These are phyloP conservation scores for Clarias batrachus DNA, from an alignment of 2,113 vertebrate species.

Conservation along the genomic window DNA sequence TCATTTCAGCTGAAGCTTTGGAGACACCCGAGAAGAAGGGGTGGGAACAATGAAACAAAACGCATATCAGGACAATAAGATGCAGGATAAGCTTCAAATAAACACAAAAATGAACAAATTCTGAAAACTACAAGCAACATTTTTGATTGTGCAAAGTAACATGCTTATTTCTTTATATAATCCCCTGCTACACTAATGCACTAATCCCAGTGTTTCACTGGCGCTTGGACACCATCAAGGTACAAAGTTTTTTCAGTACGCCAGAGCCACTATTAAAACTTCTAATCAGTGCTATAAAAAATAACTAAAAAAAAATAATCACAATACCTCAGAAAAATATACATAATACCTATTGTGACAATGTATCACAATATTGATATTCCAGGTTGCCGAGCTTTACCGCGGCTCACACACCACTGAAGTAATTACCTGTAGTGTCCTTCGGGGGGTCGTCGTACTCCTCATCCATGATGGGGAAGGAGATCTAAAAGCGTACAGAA, in stretches of 20 bases:
- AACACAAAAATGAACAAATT: too few species aligned
- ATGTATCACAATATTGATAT: not conserved
- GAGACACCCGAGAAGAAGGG: not conserved
- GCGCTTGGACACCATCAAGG: too few species aligned
- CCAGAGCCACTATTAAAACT: too few species aligned
- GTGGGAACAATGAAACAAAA: not conserved
- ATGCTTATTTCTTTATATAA: too few species aligned
- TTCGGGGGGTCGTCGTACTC: slow-evolving; percentile 34
- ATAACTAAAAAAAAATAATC: not conserved
- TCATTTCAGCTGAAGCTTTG: not conserved
- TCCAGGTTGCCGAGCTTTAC: not conserved
- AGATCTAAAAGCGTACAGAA: slow-evolving; percentile 50
- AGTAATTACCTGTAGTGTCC: slow-evolving; percentile 53
- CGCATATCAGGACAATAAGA: too few species aligned
- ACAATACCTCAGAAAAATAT: not conserved
- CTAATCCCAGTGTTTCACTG: too few species aligned
- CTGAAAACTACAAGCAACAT: too few species aligned
- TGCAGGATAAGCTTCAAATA: too few species aligned
- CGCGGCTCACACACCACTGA: not conserved
- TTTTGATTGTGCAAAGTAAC: too few species aligned
- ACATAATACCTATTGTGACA: not conserved
- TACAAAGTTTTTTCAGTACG: too few species aligned
- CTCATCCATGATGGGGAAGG: slow-evolving; percentile 59
- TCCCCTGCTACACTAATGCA: too few species aligned
- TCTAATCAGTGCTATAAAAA: not conserved